Percentiles rank a stretch among this genome's conserved stretches.
phyloP scores from a whole-genome alignment of 2,797 vertebrate genomes.

The Threskiornis aethiopicus region DNA sequence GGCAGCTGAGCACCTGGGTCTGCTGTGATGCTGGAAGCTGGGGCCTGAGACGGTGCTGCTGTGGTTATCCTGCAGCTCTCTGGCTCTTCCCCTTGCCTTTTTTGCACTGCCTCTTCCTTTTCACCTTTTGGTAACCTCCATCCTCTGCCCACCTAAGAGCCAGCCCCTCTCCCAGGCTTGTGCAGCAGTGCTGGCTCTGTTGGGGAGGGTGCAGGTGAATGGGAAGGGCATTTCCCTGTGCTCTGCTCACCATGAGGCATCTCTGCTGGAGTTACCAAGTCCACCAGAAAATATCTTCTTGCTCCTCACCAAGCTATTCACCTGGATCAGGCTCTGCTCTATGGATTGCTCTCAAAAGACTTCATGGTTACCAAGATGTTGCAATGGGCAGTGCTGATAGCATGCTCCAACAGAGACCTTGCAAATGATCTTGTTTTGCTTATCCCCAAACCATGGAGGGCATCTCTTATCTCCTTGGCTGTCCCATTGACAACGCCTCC shows the following conservation, averaged over 20 bases:
- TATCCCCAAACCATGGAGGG: neutral
- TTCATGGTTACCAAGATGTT: neutral
- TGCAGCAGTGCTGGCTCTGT: neutral
- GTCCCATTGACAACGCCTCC: neutral
- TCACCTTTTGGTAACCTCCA: neutral
- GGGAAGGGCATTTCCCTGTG: neutral
- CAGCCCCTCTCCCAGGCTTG: neutral
- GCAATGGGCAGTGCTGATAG: accelerated
- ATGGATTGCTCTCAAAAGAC: neutral
- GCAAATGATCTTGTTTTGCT: neutral
- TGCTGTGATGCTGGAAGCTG: neutral
- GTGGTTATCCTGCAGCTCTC: neutral
- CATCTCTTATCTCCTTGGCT: neutral
- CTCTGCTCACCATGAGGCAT: neutral
- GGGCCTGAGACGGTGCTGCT: neutral
- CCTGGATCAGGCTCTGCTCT: neutral
- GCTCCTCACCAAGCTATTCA: neutral
- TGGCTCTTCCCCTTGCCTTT: neutral
- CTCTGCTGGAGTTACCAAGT: neutral
- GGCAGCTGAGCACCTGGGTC: neutral
- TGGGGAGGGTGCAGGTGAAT: accelerated
- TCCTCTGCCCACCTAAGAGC: neutral
- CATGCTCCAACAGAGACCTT: neutral
- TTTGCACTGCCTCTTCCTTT: neutral
- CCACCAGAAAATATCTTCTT: neutral